Percentiles rank a stretch among this genome's conserved stretches.
These are phyloP conservation scores for Naso thynnoides DNA, from an alignment of 2,797 vertebrate species.

Conservation along the genomic window DNA sequence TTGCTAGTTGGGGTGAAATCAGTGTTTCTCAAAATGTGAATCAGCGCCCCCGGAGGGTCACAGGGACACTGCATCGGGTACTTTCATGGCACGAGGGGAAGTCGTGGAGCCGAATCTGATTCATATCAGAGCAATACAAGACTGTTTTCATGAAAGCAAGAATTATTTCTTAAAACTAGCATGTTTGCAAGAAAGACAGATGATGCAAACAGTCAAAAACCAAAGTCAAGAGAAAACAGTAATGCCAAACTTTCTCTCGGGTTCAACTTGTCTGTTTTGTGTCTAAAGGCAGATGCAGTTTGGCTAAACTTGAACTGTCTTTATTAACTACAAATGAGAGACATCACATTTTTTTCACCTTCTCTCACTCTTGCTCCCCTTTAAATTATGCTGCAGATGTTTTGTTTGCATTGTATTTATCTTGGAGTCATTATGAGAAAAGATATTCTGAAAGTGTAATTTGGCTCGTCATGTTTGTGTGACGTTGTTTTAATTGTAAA, in stretches of 20 bases:
- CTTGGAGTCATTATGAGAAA: not conserved
- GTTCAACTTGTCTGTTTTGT: not conserved
- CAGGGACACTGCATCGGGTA: not conserved
- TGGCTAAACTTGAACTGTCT: not conserved
- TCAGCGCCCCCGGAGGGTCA: not conserved
- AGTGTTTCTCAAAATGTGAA: too few species aligned
- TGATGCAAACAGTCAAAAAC: not conserved
- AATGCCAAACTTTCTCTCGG: not conserved
- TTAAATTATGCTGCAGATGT: not conserved
- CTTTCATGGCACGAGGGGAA: not conserved
- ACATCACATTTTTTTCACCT: not conserved
- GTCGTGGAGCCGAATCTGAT: not conserved
- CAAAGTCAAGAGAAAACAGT: not conserved
- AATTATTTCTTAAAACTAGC: not conserved
- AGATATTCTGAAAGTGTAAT: not conserved
- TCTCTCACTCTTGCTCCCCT: not conserved
- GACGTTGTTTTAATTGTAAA: not conserved
- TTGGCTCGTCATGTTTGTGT: not conserved
- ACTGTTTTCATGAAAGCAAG: not conserved
- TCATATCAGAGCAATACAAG: not conserved
- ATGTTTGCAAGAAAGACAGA: not conserved
- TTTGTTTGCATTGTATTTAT: not conserved
- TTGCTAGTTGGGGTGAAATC: too few species aligned
- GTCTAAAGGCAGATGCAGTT: not conserved
- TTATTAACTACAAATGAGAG: too few species aligned